A percentile compares a stretch with the other conserved stretches of the same genome.
Conservation (phyloP, 1,140 invertebrate species). For the Adoxophyes honmai region DNA sequence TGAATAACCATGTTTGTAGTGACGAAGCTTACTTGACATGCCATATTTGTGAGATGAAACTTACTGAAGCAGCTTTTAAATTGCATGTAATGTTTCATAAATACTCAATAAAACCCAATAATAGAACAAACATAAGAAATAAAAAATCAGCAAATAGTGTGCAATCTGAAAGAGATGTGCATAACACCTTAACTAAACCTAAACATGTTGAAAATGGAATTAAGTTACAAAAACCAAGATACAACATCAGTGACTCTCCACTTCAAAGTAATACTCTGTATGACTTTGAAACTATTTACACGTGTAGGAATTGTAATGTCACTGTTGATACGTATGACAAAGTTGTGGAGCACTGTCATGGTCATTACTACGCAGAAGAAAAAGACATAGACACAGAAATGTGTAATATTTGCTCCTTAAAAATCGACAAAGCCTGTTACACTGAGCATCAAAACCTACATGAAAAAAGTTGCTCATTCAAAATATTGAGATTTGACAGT, state of each 20-base stretch:
- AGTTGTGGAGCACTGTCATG: constrained; percentile 52
- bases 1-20: constrained; percentile 36
- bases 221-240: not conserved
- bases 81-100: constrained; percentile 50
- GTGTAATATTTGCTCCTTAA: constrained; percentile 36
- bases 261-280: not conserved
- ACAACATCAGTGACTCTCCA: not conserved
- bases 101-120: constrained; percentile 22
- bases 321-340: constrained; percentile 44
- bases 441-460: constrained; percentile 32
- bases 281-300: constrained; percentile 22
- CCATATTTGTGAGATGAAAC: constrained; percentile 36
- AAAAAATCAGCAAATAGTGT: not conserved
- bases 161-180: not conserved
- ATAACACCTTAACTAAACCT: not conserved
- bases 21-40: constrained; percentile 32
- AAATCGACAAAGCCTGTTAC: constrained; percentile 26
- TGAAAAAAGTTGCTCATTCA: constrained; percentile 18
- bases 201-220: not conserved
- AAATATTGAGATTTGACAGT: constrained; percentile 38
- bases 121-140: not conserved
- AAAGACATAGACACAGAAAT: constrained; percentile 18
- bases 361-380: constrained; percentile 28
- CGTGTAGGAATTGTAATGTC: constrained; percentile 40
- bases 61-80: constrained; percentile 36